Evolutionary conservation across 2,113 vertebrate genomes (phyloP).

Genomic region (Epinephelus fuscoguttatus): DNA sequence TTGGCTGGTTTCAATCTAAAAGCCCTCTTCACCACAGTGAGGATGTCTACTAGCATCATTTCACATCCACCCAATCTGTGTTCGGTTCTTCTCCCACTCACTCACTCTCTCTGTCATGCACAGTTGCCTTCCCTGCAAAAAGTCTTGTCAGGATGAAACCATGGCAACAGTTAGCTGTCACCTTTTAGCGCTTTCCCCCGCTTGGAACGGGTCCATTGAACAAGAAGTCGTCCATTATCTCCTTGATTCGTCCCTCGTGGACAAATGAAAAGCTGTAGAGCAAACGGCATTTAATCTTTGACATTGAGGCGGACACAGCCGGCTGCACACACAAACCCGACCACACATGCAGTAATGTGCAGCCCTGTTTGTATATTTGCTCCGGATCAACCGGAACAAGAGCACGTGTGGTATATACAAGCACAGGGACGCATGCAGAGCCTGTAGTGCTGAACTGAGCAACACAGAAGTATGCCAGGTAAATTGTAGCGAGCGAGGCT

Average conservation of each 20-base stretch:
- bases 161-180: constrained; percentile 69
- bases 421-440: constrained; percentile 5
- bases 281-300: constrained; percentile 36
- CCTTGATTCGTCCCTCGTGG: constrained; percentile 27
- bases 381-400: constrained; percentile 17
- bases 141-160: constrained; percentile 67
- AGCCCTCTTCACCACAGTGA: neutral
- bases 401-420: constrained; percentile 4
- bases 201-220: constrained; percentile 19
- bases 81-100: constrained; percentile 25
- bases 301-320: constrained; percentile 13
- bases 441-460: constrained; percentile 12
- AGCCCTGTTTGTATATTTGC: constrained; percentile 23
- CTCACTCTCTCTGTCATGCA: constrained; percentile 31
- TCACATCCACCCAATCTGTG: constrained; percentile 28
- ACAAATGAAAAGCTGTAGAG: constrained; percentile 31
- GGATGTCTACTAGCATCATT: constrained; percentile 29
- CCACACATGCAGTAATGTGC: neutral
- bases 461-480: constrained; percentile 33
- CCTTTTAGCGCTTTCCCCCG: constrained; percentile 13
- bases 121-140: constrained; percentile 37
- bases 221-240: constrained; percentile 48
- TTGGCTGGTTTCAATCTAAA: constrained; percentile 24
- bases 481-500: constrained; percentile 42
- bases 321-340: neutral